These are phyloP conservation scores for Sinocyclocheilus anshuiensis DNA, from an alignment of 2,113 vertebrate genomes.

Conservation along the genomic window DNA sequence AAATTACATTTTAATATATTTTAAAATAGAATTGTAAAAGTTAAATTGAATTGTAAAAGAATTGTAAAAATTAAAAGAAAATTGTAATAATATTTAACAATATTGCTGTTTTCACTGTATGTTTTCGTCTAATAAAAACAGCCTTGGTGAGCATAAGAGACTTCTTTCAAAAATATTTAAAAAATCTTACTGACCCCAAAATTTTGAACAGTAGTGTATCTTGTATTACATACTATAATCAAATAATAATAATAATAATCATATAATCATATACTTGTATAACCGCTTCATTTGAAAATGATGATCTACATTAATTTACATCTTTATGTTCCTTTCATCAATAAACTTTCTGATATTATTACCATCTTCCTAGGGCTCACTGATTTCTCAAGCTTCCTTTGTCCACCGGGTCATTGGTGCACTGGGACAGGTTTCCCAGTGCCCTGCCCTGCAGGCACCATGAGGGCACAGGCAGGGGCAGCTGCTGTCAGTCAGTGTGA, in stretches of 20 bases:
- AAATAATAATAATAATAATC: no score
- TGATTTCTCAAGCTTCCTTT: constrained; percentile 74
- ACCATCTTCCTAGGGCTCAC: constrained; percentile 73
- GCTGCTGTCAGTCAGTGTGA: constrained; percentile 77
- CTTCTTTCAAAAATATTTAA: neutral
- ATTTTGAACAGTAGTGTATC: no score
- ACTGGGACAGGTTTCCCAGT: constrained; percentile 78
- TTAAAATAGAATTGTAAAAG: no score
- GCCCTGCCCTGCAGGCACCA: constrained; percentile 84
- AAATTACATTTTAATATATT: no score
- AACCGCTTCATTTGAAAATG: neutral
- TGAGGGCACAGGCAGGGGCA: constrained; percentile 79
- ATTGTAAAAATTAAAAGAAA: no score
- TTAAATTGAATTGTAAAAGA: no score
- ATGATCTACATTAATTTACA: neutral
- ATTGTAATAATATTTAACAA: no score
- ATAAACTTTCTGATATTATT: neutral
- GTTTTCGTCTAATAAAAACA: no score
- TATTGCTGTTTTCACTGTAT: no score
- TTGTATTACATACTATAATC: neutral
- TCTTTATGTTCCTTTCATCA: neutral
- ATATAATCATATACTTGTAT: neutral
- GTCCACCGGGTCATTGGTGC: constrained; percentile 90
- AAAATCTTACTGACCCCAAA: neutral
- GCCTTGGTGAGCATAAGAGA: neutral